Conservation (phyloP, 2,113 vertebrate species). For the Entosphenus tridentatus region DNA sequence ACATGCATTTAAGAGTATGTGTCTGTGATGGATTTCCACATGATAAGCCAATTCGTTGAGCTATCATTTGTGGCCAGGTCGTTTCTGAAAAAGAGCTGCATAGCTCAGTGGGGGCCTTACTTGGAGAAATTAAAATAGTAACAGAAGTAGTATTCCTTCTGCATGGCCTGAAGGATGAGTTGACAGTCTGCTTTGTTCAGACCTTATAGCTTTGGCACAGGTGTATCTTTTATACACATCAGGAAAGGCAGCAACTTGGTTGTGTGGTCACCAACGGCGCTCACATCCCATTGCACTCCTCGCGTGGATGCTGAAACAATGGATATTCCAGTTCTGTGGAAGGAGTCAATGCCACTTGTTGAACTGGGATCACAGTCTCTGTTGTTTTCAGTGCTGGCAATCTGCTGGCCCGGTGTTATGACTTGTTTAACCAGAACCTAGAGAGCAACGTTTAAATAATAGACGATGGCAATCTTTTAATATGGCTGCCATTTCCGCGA, state of each 20-base stretch:
- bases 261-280: background rate
- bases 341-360: background rate
- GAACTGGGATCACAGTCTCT: background rate
- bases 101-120: background rate
- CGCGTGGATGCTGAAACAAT: background rate
- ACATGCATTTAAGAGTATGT: background rate
- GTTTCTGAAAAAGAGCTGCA: background rate
- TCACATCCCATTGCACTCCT: background rate
- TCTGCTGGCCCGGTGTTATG: background rate
- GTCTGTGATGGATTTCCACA: background rate
- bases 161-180: background rate
- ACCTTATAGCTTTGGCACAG: background rate
- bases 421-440: too few relatives aligned
- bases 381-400: background rate
- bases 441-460: too few relatives aligned
- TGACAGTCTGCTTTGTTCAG: background rate
- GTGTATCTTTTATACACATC: background rate
- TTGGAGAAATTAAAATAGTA: background rate
- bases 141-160: background rate
- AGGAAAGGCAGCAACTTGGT: background rate
- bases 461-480: too few relatives aligned
- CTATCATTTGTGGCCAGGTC: background rate
- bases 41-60: background rate
- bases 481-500: too few relatives aligned
- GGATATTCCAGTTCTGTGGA: background rate